Evolutionary conservation across 2,888 invertebrate genomes (phyloP).

Genomic region (Molorchus minor): DNA sequence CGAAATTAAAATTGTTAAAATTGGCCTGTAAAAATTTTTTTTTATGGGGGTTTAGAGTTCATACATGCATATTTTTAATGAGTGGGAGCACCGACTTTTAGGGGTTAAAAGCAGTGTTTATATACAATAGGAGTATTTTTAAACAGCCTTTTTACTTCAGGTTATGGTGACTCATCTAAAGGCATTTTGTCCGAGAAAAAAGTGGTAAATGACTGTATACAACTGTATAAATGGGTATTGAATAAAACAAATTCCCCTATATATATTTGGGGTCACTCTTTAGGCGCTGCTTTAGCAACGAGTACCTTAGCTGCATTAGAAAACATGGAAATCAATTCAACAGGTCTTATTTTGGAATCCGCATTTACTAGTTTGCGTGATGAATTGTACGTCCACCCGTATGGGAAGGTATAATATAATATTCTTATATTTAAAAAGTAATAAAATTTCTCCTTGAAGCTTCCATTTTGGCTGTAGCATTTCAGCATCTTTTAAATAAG

Average conservation of each 20-base stretch:
- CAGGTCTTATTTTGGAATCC: conserved; percentile 55
- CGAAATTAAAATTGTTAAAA: no score
- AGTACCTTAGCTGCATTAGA: conserved; percentile 46
- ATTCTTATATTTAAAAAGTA: no score
- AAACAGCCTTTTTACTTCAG: no score
- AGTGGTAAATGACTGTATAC: conserved; percentile 55
- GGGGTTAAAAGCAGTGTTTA: no score
- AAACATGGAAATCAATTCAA: conserved; percentile 34
- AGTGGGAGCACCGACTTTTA: no score
- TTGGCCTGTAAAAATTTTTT: no score
- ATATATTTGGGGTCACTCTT: conserved; percentile 59
- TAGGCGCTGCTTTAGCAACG: conserved; percentile 56
- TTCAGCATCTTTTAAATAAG: no score
- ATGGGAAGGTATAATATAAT: conserved; percentile 50
- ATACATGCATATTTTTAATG: no score
- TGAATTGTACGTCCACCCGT: conserved; percentile 53
- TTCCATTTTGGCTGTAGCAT: no score
- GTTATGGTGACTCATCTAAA: conserved; percentile 56
- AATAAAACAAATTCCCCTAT: conserved; percentile 50
- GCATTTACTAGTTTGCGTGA: conserved; percentile 54
- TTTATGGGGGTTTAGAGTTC: no score
- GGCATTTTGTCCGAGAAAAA: conserved; percentile 52
- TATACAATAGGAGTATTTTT: no score
- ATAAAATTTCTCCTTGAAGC: no score
- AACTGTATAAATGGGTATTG: conserved; percentile 54